phyloP scores from a whole-genome alignment of 92 coral and sea anemone species.

The Bergia sp. region DNA sequence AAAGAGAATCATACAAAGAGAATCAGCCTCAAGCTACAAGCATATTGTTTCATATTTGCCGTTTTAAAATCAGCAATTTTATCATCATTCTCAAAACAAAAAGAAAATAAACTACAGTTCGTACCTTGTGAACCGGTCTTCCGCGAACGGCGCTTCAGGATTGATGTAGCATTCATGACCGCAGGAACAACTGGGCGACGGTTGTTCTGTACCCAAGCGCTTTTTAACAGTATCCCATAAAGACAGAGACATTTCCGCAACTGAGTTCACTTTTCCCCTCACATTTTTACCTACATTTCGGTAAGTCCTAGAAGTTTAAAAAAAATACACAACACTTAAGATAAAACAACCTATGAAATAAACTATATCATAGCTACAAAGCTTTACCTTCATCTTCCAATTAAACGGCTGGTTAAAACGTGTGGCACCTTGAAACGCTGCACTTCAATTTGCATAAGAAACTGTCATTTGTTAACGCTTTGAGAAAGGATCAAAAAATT shows the following conservation, averaged over 20 bases:
- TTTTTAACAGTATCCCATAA: constrained; percentile 87
- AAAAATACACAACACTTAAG: constrained; percentile 20
- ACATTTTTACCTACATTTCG: constrained; percentile 60
- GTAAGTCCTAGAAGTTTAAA: constrained; percentile 50
- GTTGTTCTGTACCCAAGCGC: constrained; percentile 75
- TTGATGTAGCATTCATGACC: constrained; percentile 61
- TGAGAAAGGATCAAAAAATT: neutral
- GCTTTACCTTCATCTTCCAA: constrained; percentile 3
- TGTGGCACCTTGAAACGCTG: neutral
- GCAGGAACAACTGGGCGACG: constrained; percentile 54
- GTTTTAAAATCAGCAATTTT: neutral
- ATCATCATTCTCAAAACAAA: constrained; percentile 2
- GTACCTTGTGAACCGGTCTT: constrained; percentile 88
- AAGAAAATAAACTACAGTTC: constrained; percentile 23
- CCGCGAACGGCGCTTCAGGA: constrained; percentile 87
- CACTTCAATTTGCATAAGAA: constrained; percentile 37
- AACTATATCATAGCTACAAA: neutral
- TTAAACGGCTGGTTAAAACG: neutral
- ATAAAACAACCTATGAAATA: neutral
- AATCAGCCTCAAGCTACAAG: neutral
- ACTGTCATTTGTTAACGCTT: neutral
- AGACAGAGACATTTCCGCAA: constrained; percentile 66
- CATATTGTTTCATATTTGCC: neutral
- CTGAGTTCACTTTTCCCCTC: constrained; percentile 42
- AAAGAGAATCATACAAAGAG: neutral